Conservation (phyloP, 2,113 vertebrate genomes). For the Lontra canadensis region DNA sequence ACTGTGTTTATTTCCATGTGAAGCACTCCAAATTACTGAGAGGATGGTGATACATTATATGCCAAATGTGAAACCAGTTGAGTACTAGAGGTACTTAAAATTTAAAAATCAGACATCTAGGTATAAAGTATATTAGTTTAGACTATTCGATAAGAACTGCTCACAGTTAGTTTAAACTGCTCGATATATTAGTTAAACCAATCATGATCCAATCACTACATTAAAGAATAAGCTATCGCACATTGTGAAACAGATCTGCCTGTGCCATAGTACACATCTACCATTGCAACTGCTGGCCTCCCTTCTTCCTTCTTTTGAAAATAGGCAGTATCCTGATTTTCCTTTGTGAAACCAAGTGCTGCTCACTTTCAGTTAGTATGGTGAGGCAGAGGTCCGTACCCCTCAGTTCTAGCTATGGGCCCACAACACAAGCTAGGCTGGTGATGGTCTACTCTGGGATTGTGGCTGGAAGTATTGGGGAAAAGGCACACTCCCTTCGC, state of each 20-base stretch:
- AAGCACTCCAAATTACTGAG: background rate
- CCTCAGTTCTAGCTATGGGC: background rate
- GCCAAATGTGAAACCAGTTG: background rate
- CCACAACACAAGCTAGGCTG: background rate
- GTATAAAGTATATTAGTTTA: background rate
- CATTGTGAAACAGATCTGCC: background rate
- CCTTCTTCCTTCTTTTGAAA: constrained; percentile 7
- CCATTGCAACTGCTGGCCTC: background rate
- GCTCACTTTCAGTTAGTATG: background rate
- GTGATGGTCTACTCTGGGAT: background rate
- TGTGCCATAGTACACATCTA: background rate
- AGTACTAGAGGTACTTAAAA: background rate
- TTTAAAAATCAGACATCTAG: background rate
- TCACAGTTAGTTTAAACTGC: background rate
- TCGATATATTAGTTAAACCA: background rate
- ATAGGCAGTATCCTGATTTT: background rate
- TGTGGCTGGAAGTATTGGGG: background rate
- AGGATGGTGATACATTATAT: background rate
- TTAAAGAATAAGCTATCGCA: background rate
- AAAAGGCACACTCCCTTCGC: background rate
- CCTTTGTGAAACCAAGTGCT: constrained; percentile 10
- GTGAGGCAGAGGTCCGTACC: background rate
- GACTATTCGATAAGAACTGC: background rate
- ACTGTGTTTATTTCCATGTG: background rate
- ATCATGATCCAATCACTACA: background rate